Conservation (phyloP, 2,888 invertebrate species). For the Agonopterix arenella region DNA sequence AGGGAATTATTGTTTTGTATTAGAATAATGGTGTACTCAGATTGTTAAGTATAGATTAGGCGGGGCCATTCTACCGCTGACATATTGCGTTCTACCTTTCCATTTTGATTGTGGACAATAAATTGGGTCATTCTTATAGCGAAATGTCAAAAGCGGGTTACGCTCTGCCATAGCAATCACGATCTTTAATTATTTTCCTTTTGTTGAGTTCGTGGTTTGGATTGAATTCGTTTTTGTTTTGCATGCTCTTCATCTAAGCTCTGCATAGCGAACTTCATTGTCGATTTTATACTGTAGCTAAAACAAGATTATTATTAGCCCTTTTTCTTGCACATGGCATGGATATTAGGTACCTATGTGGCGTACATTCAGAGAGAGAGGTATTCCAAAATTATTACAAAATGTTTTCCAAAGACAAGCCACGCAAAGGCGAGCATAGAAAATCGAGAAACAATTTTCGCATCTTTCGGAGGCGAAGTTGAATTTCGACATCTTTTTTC, state of each 20-base stretch:
- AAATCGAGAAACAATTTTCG: too few species aligned
- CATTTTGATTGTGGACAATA: slow-evolving; percentile 26
- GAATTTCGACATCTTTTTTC: too few species aligned
- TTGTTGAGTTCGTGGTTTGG: slow-evolving; percentile 23
- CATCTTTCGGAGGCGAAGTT: too few species aligned
- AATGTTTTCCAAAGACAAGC: too few species aligned
- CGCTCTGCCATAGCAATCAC: slow-evolving; percentile 24
- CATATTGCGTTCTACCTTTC: slow-evolving; percentile 27
- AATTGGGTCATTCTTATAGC: slow-evolving; percentile 25
- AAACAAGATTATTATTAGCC: too few species aligned
- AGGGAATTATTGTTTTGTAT: slow-evolving; percentile 74
- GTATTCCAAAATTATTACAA: too few species aligned
- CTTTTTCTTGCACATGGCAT: too few species aligned
- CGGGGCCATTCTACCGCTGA: slow-evolving; percentile 32
- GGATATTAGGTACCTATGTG: too few species aligned
- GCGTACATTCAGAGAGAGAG: too few species aligned
- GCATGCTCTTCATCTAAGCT: background rate
- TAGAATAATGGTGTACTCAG: slow-evolving; percentile 64
- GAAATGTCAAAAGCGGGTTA: slow-evolving; percentile 24
- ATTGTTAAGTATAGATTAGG: slow-evolving; percentile 55
- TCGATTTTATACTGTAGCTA: too few species aligned
- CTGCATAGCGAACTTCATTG: too few species aligned
- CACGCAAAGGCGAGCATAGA: too few species aligned
- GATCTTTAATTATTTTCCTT: slow-evolving; percentile 39
- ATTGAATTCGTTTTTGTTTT: background rate